A percentile compares a stretch with the other conserved stretches of the same genome.
These are phyloP conservation scores for Romanogobio albipinnatus DNA, from an alignment of 2,113 vertebrate species.

Conservation along the genomic window DNA sequence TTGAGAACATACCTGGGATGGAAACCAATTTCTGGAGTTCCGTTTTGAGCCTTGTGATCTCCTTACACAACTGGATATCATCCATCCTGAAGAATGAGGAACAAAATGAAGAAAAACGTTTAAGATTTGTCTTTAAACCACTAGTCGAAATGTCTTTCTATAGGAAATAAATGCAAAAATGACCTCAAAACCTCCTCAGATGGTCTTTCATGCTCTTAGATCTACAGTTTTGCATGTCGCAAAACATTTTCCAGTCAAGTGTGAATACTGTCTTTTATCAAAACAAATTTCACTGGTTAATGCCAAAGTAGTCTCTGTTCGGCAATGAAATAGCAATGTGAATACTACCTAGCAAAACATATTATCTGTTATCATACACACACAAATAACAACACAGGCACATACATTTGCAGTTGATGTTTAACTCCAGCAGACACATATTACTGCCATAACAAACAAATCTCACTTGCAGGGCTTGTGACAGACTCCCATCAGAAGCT, in stretches of 20 bases:
- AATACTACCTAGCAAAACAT: too few relatives aligned
- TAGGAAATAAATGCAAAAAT: not conserved
- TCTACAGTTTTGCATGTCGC: not conserved
- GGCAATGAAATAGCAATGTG: slow-evolving; percentile 12
- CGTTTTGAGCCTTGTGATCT: slow-evolving; percentile 86
- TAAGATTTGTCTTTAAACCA: not conserved
- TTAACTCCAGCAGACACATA: not conserved
- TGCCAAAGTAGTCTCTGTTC: not conserved
- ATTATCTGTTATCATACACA: slow-evolving; percentile 1
- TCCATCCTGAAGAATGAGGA: slow-evolving; percentile 81
- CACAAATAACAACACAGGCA: not conserved
- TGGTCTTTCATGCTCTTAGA: not conserved
- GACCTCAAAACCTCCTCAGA: not conserved
- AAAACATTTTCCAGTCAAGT: not conserved
- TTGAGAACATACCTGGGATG: slow-evolving; percentile 75
- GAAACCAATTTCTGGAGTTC: slow-evolving; percentile 83
- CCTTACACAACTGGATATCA: slow-evolving; percentile 89
- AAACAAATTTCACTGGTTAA: not conserved
- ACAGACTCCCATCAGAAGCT: not conserved
- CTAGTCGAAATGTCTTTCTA: not conserved
- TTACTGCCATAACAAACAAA: not conserved
- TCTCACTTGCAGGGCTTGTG: not conserved
- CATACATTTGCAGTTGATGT: not conserved
- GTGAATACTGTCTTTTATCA: not conserved
- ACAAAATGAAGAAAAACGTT: not conserved